These are phyloP conservation scores for Thamnophis elegans DNA, from an alignment of 2,797 vertebrate species.

Conservation along the genomic window DNA sequence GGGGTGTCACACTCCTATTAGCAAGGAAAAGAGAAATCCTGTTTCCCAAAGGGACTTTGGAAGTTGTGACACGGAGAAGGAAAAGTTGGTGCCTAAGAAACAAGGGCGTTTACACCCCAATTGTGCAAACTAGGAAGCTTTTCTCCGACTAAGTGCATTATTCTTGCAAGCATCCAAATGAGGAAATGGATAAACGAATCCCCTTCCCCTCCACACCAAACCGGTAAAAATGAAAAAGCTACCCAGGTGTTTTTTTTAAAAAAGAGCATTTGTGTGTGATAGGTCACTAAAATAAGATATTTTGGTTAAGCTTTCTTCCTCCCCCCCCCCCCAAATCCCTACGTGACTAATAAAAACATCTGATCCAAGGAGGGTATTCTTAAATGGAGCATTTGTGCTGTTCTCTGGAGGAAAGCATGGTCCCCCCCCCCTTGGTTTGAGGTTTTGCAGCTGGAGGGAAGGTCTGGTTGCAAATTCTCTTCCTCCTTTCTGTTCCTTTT, in stretches of 20 bases:
- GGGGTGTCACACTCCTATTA: background rate
- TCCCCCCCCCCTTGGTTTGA: background rate
- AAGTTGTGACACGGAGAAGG: background rate
- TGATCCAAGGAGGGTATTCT: too few species aligned
- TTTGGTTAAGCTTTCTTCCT: background rate
- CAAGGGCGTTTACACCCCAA: too few species aligned
- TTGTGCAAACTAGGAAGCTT: background rate
- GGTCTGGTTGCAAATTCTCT: background rate
- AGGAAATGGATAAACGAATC: background rate
- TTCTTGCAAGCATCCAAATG: background rate
- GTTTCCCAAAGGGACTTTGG: background rate
- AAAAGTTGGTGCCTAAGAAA: background rate
- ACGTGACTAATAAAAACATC: background rate
- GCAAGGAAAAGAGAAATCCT: background rate
- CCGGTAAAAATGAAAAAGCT: background rate
- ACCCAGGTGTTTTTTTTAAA: too few species aligned
- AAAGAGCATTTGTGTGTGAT: background rate
- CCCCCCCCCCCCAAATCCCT: too few species aligned
- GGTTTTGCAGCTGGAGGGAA: background rate
- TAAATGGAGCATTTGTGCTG: background rate
- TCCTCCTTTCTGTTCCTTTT: background rate
- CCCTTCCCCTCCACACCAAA: background rate
- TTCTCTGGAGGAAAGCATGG: fast-evolving
- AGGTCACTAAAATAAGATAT: background rate
- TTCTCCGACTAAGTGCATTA: background rate